Evolutionary conservation across 2,113 vertebrate genomes (phyloP), one percentile per base, ranked within the genome.

Genomic region (Phylloscopus trochiloides): DNA sequence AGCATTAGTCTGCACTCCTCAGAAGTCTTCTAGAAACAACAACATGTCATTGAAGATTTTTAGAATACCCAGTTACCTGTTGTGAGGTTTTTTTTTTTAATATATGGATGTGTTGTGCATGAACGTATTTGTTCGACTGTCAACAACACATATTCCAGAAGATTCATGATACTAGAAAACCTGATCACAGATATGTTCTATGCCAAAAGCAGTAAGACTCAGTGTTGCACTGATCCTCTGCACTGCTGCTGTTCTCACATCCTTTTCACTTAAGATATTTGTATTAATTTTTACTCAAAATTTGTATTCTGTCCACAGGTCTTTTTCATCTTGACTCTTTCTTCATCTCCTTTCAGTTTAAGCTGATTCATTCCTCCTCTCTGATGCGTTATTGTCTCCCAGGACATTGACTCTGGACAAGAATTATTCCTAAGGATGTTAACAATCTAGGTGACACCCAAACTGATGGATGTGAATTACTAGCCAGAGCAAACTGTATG

Each of bases 1-100:
- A 74, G 16, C n/a, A 91, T 24, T 34, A 61, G 9, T 18, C 24
- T 31, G 12, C 45, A 65, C 1, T 63, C 26, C 10, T 32, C 54
- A 34, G 11, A 91, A 61, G 8, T 57, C 29, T 24, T 34, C 10
- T 59, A 63, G 9, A 68, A 86, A 42, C 43, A 72, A 61, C 1
- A 0, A 0, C 18, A 61, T 3, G 4, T 28, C 2, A 34, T 7
- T 42, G 9, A 28, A 5, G 1, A 14, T 47, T n/a, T 76, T 63
- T 14, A 43, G 9, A 77, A 43, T 14, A 61, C 54, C 77, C 6
- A 76, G 5, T 5, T 51, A 42, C 7, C 13, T 75, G 9, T 5
- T 6, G 4, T 16, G 11, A 22, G 12, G 12, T 3, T 52, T 52
- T 8, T 38, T 13, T 19, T n/a, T 61, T 55, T 34, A 42, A 65